phyloP scores from a whole-genome alignment of 1,140 invertebrate genomes.

The Telenomus remus region DNA sequence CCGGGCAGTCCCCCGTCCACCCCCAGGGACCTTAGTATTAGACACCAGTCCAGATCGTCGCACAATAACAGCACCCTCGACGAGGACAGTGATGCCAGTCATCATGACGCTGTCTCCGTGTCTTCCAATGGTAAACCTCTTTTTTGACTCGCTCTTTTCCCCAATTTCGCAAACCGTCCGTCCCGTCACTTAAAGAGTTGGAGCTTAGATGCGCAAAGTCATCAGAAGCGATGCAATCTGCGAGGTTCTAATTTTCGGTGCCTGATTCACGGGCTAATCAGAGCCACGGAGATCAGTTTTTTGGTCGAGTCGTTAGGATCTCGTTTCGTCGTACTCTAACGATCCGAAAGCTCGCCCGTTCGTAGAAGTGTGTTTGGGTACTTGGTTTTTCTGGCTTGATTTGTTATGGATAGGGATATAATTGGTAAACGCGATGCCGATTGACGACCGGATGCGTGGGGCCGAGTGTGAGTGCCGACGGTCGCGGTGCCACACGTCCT shows the following conservation, averaged over 20 bases:
- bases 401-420: conserved; percentile 42
- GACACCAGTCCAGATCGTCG: conserved; percentile 65
- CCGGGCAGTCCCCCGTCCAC: conserved; percentile 71
- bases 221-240: no score
- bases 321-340: no score
- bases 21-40: conserved; percentile 71
- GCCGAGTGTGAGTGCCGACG: conserved; percentile 39
- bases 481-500: conserved; percentile 47
- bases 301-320: not conserved
- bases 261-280: no score
- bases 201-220: no score
- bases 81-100: conserved; percentile 73
- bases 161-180: no score
- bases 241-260: no score
- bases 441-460: conserved; percentile 32
- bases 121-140: conserved; percentile 71
- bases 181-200: no score
- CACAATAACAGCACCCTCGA: conserved; percentile 69
- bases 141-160: not conserved
- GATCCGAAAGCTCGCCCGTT: conserved; percentile 5
- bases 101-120: conserved; percentile 71
- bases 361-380: conserved; percentile 28
- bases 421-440: conserved; percentile 23
- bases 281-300: no score
- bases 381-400: conserved; percentile 32